Percentiles rank a stretch among this genome's conserved stretches.
phyloP scores from a whole-genome alignment of 2,113 vertebrate species.

The Stomatorhinus ivindoensis region DNA sequence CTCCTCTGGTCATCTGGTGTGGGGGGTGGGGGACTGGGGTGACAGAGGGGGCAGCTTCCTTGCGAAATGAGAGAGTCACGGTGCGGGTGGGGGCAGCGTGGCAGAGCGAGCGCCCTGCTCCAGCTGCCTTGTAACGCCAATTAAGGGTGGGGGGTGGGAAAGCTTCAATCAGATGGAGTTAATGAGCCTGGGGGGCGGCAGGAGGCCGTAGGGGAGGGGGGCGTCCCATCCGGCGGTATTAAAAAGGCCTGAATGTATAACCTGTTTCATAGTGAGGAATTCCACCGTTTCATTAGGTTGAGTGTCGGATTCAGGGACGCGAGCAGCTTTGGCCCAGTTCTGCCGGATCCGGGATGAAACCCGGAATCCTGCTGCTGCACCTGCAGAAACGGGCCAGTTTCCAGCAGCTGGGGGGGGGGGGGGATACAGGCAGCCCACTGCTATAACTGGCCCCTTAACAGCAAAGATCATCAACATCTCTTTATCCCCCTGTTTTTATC shows the following conservation, averaged over 20 bases:
- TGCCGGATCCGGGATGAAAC: neutral
- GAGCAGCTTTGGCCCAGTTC: neutral
- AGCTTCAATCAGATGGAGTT: conserved; percentile 5
- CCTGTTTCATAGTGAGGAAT: conserved; percentile 7
- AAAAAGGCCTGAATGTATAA: neutral
- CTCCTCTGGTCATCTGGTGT: conserved; percentile 20
- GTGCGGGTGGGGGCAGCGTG: neutral
- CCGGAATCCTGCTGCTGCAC: neutral
- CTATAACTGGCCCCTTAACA: neutral
- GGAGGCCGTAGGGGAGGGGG: neutral
- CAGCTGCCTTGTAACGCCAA: conserved; percentile 12
- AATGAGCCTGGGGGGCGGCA: conserved; percentile 2
- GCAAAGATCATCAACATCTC: neutral
- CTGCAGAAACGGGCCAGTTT: neutral
- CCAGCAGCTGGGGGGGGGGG: neutral
- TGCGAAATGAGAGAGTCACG: neutral
- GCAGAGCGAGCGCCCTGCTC: neutral
- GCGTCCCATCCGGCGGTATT: neutral
- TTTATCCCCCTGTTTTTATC: neutral
- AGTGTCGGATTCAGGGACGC: neutral
- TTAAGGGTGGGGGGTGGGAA: conserved; percentile 7
- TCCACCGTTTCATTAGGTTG: neutral
- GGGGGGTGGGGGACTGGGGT: conserved; percentile 32
- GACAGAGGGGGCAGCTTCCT: conserved; percentile 28
- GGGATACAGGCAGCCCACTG: neutral